Percentiles rank a stretch among this genome's conserved stretches.
Evolutionary conservation across 2,113 vertebrate species (phyloP).

Genomic region (Pseudopipra pipra): DNA sequence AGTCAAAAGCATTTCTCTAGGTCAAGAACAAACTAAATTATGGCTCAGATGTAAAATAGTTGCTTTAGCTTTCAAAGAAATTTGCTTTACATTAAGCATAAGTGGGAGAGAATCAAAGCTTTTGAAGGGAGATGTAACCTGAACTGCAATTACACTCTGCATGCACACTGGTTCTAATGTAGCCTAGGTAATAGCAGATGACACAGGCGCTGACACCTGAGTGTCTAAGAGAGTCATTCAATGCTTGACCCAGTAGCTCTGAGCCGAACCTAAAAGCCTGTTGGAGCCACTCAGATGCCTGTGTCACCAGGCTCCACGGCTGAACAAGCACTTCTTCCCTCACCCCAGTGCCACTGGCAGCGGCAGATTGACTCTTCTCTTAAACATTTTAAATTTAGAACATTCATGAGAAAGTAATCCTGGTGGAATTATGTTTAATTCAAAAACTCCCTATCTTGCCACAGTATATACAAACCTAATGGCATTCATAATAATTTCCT

Average conservation of each 20-base stretch:
- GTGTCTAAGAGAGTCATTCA: not conserved
- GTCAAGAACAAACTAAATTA: not conserved
- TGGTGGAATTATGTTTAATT: not conserved
- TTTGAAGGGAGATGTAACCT: not conserved
- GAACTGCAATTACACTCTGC: not conserved
- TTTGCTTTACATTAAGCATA: not conserved
- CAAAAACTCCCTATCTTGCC: not conserved
- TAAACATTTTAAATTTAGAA: not conserved
- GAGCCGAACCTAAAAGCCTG: not conserved
- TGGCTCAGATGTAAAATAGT: not conserved
- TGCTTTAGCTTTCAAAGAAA: not conserved
- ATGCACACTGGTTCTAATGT: not conserved
- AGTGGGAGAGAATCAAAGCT: not conserved
- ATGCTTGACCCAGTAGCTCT: accelerated
- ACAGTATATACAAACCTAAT: not conserved
- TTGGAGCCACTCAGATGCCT: not conserved
- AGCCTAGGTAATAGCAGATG: not conserved
- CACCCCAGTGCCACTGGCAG: not conserved
- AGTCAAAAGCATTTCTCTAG: not conserved
- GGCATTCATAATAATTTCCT: not conserved
- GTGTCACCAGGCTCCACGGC: not conserved
- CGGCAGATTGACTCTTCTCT: not conserved
- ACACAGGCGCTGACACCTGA: not conserved
- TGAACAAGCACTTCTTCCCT: not conserved
- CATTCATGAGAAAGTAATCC: not conserved